A percentile compares a stretch with the other conserved stretches of the same genome.
Conservation (phyloP, 2,888 invertebrate species). For the Leucophora obtusa region DNA sequence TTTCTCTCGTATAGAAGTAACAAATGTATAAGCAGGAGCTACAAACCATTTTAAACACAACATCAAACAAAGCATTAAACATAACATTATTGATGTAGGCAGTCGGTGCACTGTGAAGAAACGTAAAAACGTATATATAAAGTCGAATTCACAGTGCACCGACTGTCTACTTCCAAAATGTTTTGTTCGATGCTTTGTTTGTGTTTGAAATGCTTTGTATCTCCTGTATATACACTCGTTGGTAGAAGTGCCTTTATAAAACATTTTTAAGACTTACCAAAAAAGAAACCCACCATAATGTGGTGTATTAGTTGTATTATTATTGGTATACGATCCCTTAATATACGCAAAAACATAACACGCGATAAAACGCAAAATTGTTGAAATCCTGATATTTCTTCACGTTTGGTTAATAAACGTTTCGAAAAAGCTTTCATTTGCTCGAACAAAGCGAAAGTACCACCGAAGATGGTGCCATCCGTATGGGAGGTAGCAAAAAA, state of each 20-base stretch:
- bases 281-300: conserved; percentile 81
- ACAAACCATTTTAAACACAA: too few species aligned
- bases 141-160: too few species aligned
- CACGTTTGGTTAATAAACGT: conserved; percentile 74
- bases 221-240: too few species aligned
- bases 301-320: conserved; percentile 83
- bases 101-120: too few species aligned
- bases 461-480: conserved; percentile 70
- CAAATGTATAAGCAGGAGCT: too few species aligned
- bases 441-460: conserved; percentile 76
- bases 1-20: too few species aligned
- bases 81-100: too few species aligned
- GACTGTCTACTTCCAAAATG: too few species aligned
- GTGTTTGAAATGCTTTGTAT: too few species aligned
- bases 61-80: too few species aligned
- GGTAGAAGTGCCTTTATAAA: not conserved
- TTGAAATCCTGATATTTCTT: conserved; percentile 80
- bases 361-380: conserved; percentile 82
- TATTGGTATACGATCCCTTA: conserved; percentile 81
- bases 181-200: too few species aligned
- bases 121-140: too few species aligned
- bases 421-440: conserved; percentile 80
- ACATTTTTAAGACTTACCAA: conserved; percentile 69
- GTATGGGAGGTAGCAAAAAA: conserved; percentile 68
- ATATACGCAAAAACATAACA: conserved; percentile 82